Evolutionary conservation across 2,888 invertebrate species (phyloP).

Genomic region (Microctonus brassicae): DNA sequence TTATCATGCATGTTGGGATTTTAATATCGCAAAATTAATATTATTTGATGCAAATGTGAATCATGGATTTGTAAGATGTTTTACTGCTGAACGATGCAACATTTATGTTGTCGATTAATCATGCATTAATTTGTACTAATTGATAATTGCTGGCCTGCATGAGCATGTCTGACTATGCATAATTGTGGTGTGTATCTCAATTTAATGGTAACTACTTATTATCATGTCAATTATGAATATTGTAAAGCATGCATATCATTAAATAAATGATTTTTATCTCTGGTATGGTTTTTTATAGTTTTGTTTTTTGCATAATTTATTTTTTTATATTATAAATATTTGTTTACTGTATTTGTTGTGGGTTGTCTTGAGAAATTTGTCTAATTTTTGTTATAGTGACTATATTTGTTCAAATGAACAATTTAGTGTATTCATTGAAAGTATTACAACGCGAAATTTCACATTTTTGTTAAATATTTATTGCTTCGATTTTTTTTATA

Average conservation of each 20-base stretch:
- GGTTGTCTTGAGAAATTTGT: background rate
- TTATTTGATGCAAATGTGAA: background rate
- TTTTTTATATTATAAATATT: slow-evolving; percentile 36
- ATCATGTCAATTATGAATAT: slow-evolving; percentile 49
- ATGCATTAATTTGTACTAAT: slow-evolving; percentile 39
- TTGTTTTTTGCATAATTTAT: slow-evolving; percentile 58
- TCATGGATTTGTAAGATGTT: no score
- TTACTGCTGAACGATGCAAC: slow-evolving; percentile 11
- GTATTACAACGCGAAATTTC: background rate
- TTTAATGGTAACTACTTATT: slow-evolving; percentile 28
- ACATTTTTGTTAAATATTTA: slow-evolving; percentile 3
- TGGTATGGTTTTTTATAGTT: slow-evolving; percentile 62
- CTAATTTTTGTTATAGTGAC: background rate
- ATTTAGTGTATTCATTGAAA: background rate
- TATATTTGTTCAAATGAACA: background rate
- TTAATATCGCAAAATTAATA: background rate
- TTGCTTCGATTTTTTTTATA: background rate
- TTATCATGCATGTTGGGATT: background rate
- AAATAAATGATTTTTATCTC: slow-evolving; percentile 63
- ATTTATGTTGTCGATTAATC: slow-evolving; percentile 17
- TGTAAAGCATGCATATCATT: slow-evolving; percentile 64
- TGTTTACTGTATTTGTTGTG: background rate
- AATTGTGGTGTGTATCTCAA: slow-evolving; percentile 51
- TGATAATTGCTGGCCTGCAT: slow-evolving; percentile 48
- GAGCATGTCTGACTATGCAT: slow-evolving; percentile 59